Percentiles rank a stretch among this genome's conserved stretches.
These are phyloP conservation scores for Pemphredon lugubris DNA, from an alignment of 2,888 invertebrate genomes.

Conservation along the genomic window DNA sequence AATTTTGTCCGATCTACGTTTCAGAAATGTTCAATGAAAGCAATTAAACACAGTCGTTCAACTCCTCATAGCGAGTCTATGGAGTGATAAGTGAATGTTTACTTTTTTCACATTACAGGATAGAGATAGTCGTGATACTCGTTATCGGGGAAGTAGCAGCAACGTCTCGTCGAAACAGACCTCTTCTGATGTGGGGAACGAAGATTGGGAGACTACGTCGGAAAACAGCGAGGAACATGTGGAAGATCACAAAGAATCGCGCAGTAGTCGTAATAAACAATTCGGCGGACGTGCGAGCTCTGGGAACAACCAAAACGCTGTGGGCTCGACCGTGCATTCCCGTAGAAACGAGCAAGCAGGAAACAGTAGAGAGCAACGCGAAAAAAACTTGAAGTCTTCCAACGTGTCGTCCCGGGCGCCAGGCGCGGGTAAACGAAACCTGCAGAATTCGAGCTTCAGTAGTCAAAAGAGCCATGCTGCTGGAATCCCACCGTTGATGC, in stretches of 20 bases:
- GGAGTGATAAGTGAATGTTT: too few relatives aligned
- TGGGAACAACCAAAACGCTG: constrained; percentile 46
- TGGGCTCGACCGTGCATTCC: constrained; percentile 59
- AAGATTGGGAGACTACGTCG: constrained; percentile 91
- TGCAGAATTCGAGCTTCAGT: constrained; percentile 69
- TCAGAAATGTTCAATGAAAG: too few relatives aligned
- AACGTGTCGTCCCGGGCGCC: constrained; percentile 72
- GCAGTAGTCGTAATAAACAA: constrained; percentile 72
- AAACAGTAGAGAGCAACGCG: constrained; percentile 69
- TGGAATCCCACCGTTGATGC: constrained; percentile 74
- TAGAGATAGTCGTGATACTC: constrained; percentile 76
- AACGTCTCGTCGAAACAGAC: constrained; percentile 74
- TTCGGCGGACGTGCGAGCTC: constrained; percentile 66
- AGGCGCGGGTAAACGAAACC: constrained; percentile 75
- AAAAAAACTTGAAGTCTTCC: constrained; percentile 73
- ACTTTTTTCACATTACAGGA: constrained; percentile 69
- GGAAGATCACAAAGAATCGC: constrained; percentile 78
- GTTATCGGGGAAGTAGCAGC: constrained; percentile 68
- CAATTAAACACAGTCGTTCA: too few relatives aligned
- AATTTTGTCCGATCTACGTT: too few relatives aligned
- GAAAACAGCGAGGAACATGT: constrained; percentile 87
- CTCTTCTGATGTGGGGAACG: constrained; percentile 82
- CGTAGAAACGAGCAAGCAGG: constrained; percentile 69
- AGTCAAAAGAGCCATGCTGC: constrained; percentile 78
- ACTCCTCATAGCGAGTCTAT: too few relatives aligned